Evolutionary conservation across 2,113 vertebrate genomes (phyloP), one percentile per base, ranked within the genome.

Genomic region (Pheucticus melanocephalus): DNA sequence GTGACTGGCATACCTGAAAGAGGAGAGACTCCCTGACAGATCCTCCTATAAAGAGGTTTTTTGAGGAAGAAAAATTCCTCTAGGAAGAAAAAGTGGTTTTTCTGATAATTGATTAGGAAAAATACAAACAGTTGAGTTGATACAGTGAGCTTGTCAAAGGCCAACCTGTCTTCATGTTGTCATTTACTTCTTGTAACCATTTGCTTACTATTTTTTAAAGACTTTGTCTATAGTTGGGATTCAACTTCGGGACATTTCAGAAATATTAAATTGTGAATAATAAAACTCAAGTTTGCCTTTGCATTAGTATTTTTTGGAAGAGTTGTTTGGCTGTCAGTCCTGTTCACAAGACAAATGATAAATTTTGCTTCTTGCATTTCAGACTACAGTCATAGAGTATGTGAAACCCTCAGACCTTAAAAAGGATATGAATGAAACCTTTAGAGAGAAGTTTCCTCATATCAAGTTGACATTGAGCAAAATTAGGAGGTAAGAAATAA

Each of bases 341-440:
- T 77, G 54, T 15, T 93, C 68, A 21, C 33, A 23, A 35, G 45
- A 70, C 16, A 63, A 79, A 65, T 37, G 10, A 30, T 40, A 40
- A 20, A 22, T 68, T 72, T 79, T 51, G 21, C 63, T 15, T 51
- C 59, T 28, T 71, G n/a, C 68, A 5, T 95, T 88, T 61, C 97
- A 99, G 99, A 99, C 99, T 21, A 99, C 99, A 2, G 99, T 99
- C 39, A 99, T 99, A 44, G 99, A 99, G 92, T 99, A 99, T 1
- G 99, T 99, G 95, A 99, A 99, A 89, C 99, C 99, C 1, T 99
- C 99, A 0, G 99, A 99, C 96, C 98, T 99, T 98, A 99, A 99
- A 97, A 99, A 99, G 93, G 99, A 99, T 98, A 99, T 99, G 99
- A 99, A 99, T 15, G 99, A 99, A 98, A 99, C 99, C 4, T 99